Evolutionary conservation across 2,797 vertebrate species (phyloP).

Genomic region (Heterohyrax brucei): DNA sequence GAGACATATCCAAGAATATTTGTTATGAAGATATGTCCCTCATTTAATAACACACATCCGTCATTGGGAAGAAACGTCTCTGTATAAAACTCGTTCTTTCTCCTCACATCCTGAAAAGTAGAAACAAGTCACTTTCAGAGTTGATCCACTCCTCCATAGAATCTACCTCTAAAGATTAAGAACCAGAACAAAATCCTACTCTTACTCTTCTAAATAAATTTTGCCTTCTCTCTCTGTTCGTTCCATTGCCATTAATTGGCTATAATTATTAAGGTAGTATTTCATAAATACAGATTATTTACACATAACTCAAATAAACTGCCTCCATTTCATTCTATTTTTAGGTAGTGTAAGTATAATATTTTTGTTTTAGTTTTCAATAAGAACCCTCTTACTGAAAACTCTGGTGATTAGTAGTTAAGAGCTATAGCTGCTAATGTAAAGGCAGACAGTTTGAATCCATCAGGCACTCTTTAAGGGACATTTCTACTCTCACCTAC

Average conservation of each 20-base stretch:
- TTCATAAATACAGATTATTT: slow-evolving; percentile 37
- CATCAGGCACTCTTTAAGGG: too few species aligned
- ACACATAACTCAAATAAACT: background rate
- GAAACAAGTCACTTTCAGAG: background rate
- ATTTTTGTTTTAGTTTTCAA: slow-evolving; percentile 6
- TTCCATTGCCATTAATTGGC: background rate
- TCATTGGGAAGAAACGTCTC: background rate
- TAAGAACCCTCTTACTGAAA: background rate
- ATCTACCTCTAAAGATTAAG: background rate
- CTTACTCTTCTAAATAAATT: background rate
- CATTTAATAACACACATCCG: background rate
- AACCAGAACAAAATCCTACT: background rate
- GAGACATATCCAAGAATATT: background rate
- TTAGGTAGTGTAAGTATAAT: background rate
- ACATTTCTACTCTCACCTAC: too few species aligned
- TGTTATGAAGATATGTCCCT: background rate
- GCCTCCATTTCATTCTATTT: slow-evolving; percentile 6
- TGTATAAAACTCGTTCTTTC: background rate
- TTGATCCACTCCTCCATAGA: background rate
- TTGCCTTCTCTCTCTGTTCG: background rate
- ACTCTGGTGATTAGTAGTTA: too few species aligned
- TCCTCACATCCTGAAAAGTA: background rate
- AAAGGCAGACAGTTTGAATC: too few species aligned
- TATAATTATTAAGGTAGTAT: background rate
- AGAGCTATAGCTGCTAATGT: too few species aligned